phyloP scores from a whole-genome alignment of 2,888 invertebrate species.

The Dicranocentrus wangi region DNA sequence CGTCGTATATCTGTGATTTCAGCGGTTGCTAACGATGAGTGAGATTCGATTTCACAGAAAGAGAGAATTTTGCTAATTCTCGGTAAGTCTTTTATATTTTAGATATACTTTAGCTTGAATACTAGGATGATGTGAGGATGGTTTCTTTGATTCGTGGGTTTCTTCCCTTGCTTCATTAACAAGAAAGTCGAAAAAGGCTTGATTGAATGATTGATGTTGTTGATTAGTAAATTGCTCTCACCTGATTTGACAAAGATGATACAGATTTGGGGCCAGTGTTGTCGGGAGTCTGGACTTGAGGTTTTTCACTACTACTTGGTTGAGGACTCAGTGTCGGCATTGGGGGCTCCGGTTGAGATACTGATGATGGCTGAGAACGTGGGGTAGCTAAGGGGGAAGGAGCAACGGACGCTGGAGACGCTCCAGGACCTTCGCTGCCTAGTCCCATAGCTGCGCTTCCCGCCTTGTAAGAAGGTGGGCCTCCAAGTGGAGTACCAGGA shows the following conservation, averaged over 20 bases:
- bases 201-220: neutral
- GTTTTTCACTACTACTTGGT: conserved; percentile 75
- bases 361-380: conserved; percentile 80
- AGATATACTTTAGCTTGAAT: too few species aligned
- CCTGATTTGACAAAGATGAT: conserved; percentile 75
- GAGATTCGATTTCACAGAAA: too few species aligned
- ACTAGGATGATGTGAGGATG: too few species aligned
- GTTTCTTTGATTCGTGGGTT: too few species aligned
- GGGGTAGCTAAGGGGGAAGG: conserved; percentile 83
- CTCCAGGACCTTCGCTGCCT: conserved; percentile 76
- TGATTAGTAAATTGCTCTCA: too few species aligned
- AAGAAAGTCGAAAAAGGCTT: too few species aligned
- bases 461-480: conserved; percentile 81
- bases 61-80: too few species aligned
- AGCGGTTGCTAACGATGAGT: too few species aligned
- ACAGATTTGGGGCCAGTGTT: conserved; percentile 75
- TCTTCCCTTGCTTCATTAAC: too few species aligned
- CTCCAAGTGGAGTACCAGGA: conserved; percentile 79
- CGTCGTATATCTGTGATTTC: too few species aligned
- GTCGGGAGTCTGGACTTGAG: conserved; percentile 74
- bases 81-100: too few species aligned
- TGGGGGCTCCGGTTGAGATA: conserved; percentile 69
- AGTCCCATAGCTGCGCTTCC: conserved; percentile 58
- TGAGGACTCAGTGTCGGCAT: conserved; percentile 72
- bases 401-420: conserved; percentile 81